These are phyloP conservation scores for Ectemnius continuus DNA, from an alignment of 2,888 invertebrate species.

Conservation along the genomic window DNA sequence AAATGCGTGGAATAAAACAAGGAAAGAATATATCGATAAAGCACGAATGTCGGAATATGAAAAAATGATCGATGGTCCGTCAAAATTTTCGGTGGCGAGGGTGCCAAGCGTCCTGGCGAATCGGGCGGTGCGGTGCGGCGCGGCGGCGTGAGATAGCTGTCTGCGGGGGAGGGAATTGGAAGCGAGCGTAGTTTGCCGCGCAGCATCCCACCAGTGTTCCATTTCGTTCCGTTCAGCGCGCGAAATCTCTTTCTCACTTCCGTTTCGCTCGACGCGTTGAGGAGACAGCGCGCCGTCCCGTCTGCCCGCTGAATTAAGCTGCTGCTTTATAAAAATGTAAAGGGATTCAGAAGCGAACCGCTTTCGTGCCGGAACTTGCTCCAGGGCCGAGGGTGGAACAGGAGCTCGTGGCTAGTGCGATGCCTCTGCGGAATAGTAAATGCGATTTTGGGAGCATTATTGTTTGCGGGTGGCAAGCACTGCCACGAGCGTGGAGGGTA, in stretches of 20 bases:
- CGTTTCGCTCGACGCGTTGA: slow-evolving; percentile 31
- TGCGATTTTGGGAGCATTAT: slow-evolving; percentile 72
- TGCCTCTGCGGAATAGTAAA: slow-evolving; percentile 67
- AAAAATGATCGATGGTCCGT: slow-evolving; percentile 53
- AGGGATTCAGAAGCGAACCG: slow-evolving; percentile 64
- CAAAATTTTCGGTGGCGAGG: slow-evolving; percentile 40
- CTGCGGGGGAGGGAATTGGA: neutral
- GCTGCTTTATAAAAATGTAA: slow-evolving; percentile 71
- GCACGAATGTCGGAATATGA: slow-evolving; percentile 46
- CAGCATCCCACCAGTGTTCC: slow-evolving; percentile 23
- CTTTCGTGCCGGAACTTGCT: slow-evolving; percentile 47
- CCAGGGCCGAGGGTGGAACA: slow-evolving; percentile 9
- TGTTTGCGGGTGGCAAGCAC: slow-evolving; percentile 50
- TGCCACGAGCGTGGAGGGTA: too few species aligned
- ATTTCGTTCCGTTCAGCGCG: slow-evolving; percentile 40
- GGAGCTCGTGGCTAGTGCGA: slow-evolving; percentile 41
- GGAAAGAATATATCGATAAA: slow-evolving; percentile 43
- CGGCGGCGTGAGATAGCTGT: slow-evolving; percentile 1
- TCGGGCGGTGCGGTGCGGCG: neutral
- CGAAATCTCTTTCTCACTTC: slow-evolving; percentile 28
- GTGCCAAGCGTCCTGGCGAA: too few species aligned
- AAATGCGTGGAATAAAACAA: slow-evolving; percentile 50
- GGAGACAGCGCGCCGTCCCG: slow-evolving; percentile 45
- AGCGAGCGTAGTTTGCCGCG: neutral
- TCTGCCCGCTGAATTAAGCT: slow-evolving; percentile 63